These are phyloP conservation scores for Lepidocyrtoides sp. DNA, from an alignment of 2,888 invertebrate species.

Conservation along the genomic window DNA sequence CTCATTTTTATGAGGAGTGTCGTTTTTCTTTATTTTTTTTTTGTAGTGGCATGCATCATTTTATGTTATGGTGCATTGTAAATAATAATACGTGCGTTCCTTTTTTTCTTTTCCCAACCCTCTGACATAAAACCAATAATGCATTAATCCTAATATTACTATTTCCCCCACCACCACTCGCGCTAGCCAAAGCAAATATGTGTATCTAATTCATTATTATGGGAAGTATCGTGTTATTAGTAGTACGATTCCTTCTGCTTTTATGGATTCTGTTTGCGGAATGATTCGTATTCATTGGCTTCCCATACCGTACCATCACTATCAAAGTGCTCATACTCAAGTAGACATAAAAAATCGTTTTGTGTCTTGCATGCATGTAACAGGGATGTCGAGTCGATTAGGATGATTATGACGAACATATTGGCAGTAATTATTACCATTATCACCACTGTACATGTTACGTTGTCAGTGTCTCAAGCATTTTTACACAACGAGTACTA, in stretches of 20 bases:
- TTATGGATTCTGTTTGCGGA: conserved; percentile 20
- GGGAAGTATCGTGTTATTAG: neutral
- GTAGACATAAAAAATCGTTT: neutral
- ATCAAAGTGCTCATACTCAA: neutral
- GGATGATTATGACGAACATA: conserved; percentile 12
- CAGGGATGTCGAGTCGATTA: conserved; percentile 36
- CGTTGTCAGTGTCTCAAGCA: neutral
- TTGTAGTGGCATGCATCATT: neutral
- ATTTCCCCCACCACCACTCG: neutral
- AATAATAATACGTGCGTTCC: neutral
- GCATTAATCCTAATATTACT: conserved; percentile 40
- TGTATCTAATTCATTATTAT: conserved; percentile 24
- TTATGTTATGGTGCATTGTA: conserved; percentile 12
- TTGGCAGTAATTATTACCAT: conserved; percentile 39
- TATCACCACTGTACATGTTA: neutral
- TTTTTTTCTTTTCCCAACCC: conserved; percentile 18
- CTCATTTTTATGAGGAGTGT: neutral
- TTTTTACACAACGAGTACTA: neutral
- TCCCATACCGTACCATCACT: neutral
- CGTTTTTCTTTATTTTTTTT: neutral
- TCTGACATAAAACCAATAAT: conserved; percentile 41
- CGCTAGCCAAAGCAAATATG: neutral
- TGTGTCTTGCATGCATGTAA: neutral
- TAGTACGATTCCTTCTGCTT: conserved; percentile 35
- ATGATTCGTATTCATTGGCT: conserved; percentile 55